Conservation (phyloP, 2,797 vertebrate genomes). For the Fistularia tabacaria region DNA sequence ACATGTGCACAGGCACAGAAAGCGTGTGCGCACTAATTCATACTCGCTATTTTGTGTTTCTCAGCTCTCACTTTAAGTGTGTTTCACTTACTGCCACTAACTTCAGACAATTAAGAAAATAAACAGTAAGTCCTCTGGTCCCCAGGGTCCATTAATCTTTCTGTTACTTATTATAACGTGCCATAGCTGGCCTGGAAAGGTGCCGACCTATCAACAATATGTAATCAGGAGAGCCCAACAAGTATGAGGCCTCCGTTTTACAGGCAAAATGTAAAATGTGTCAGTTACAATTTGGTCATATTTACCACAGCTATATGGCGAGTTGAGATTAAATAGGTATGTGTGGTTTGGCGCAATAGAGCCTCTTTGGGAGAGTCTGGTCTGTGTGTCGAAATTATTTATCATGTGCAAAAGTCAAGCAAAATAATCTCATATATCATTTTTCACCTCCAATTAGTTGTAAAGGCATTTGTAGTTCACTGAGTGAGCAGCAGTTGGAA, state of each 20-base stretch:
- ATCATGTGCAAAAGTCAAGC: slow-evolving; percentile 47
- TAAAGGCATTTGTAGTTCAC: slow-evolving; percentile 29
- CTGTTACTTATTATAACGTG: slow-evolving; percentile 59
- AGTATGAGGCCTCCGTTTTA: slow-evolving; percentile 59
- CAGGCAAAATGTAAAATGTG: slow-evolving; percentile 54
- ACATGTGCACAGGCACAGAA: too few species aligned
- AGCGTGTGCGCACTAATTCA: too few species aligned
- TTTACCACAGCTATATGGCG: slow-evolving; percentile 53
- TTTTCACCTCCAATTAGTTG: slow-evolving; percentile 50
- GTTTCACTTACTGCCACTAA: slow-evolving; percentile 33
- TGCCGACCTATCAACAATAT: slow-evolving; percentile 63
- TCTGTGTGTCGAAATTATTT: slow-evolving; percentile 42
- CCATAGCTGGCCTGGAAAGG: slow-evolving; percentile 54
- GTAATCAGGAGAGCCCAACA: slow-evolving; percentile 68
- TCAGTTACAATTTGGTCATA: slow-evolving; percentile 56
- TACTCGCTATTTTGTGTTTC: slow-evolving; percentile 4
- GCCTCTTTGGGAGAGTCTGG: slow-evolving; percentile 25
- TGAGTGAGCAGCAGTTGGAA: slow-evolving; percentile 26
- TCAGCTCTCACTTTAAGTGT: slow-evolving; percentile 37
- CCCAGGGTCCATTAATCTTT: slow-evolving; percentile 63
- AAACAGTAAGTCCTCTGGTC: slow-evolving; percentile 61
- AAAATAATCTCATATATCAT: slow-evolving; percentile 52
- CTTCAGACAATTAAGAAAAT: slow-evolving; percentile 65
- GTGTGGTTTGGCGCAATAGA: slow-evolving; percentile 51
- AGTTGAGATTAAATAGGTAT: slow-evolving; percentile 61